These are phyloP conservation scores for Australoheros facetus DNA, from an alignment of 2,797 vertebrate species.

Conservation along the genomic window DNA sequence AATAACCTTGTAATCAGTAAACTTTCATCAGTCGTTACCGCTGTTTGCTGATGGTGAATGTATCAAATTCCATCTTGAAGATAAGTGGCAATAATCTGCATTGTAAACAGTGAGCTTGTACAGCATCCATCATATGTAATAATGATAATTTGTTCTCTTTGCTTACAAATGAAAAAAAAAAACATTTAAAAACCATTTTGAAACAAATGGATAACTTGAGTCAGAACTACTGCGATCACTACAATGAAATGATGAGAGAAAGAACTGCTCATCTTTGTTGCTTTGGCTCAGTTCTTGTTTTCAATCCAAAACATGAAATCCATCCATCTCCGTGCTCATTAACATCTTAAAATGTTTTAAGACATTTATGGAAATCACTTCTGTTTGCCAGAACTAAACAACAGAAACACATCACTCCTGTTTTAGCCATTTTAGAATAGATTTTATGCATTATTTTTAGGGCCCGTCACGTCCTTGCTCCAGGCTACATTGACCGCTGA, in stretches of 20 bases:
- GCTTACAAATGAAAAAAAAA: slow-evolving; percentile 48
- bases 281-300: background rate
- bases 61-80: slow-evolving; percentile 26
- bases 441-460: background rate
- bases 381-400: background rate
- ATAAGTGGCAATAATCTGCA: slow-evolving; percentile 26
- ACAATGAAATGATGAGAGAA: background rate
- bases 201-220: slow-evolving; percentile 54
- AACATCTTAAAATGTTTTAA: background rate
- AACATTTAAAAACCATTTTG: slow-evolving; percentile 44
- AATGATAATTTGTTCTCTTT: slow-evolving; percentile 13
- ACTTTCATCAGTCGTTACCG: slow-evolving; percentile 10
- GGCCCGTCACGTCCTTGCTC: background rate
- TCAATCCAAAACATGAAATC: background rate
- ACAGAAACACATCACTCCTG: background rate
- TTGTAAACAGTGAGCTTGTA: slow-evolving; percentile 52
- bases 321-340: background rate
- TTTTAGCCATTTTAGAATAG: background rate
- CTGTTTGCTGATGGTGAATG: slow-evolving; percentile 18
- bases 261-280: slow-evolving; percentile 7
- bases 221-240: slow-evolving; percentile 36
- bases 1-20: slow-evolving; percentile 26
- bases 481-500: background rate
- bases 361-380: background rate
- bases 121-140: slow-evolving; percentile 6